Evolutionary conservation across 2,797 vertebrate genomes (phyloP).

Genomic region (Lophius americanus): DNA sequence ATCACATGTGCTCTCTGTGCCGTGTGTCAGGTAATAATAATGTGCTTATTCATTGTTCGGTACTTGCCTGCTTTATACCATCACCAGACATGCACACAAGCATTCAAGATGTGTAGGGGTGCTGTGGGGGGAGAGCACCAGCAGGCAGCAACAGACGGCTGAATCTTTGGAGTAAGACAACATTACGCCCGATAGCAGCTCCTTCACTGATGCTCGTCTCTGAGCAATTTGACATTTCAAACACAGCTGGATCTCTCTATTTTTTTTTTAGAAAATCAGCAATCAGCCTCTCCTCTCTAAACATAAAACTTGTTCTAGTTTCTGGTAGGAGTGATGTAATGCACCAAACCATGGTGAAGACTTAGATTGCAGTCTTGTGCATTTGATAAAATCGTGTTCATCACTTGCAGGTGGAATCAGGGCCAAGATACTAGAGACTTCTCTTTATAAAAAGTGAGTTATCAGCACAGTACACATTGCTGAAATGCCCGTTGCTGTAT

Average conservation of each 20-base stretch:
- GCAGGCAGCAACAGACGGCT: slow-evolving; percentile 61
- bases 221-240: slow-evolving; percentile 54
- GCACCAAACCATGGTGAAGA: slow-evolving; percentile 5
- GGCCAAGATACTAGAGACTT: slow-evolving; percentile 5
- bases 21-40: slow-evolving; percentile 61
- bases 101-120: slow-evolving; percentile 38
- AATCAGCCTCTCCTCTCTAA: slow-evolving; percentile 35
- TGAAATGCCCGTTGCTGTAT: slow-evolving; percentile 24
- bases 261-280: slow-evolving; percentile 12
- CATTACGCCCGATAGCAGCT: slow-evolving; percentile 55
- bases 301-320: slow-evolving; percentile 23
- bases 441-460: slow-evolving; percentile 40
- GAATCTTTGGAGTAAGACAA: slow-evolving; percentile 59
- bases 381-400: slow-evolving; percentile 18
- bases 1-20: slow-evolving; percentile 12
- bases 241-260: slow-evolving; percentile 53
- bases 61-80: slow-evolving; percentile 41
- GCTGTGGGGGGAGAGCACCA: slow-evolving; percentile 38
- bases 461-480: slow-evolving; percentile 53
- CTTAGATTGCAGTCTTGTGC: background rate
- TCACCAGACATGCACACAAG: background rate
- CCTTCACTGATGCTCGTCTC: slow-evolving; percentile 43
- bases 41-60: slow-evolving; percentile 62
- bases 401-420: background rate
- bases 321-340: slow-evolving; percentile 21